Conservation (phyloP, 2,797 vertebrate genomes). For the Lepidocolaptes lacrymiger region DNA sequence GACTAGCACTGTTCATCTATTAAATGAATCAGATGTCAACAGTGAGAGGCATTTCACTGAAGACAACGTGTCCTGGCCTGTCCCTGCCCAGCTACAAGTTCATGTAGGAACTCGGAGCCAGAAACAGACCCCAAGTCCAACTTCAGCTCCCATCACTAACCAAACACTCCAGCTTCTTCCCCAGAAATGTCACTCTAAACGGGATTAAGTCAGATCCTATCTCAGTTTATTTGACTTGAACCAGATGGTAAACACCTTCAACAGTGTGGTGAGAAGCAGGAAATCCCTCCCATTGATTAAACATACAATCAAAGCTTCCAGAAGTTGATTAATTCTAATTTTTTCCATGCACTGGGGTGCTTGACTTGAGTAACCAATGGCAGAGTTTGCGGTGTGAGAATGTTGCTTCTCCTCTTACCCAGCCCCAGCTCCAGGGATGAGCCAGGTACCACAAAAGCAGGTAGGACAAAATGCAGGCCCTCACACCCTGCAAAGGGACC, state of each 20-base stretch:
- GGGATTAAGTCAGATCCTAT: slow-evolving; percentile 27
- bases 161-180: slow-evolving; percentile 41
- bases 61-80: slow-evolving; percentile 33
- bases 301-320: slow-evolving; percentile 32
- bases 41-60: background rate
- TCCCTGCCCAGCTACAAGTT: background rate
- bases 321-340: slow-evolving; percentile 13
- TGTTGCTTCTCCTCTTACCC: background rate
- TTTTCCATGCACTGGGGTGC: slow-evolving; percentile 13
- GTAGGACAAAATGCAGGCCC: background rate
- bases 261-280: slow-evolving; percentile 15
- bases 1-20: background rate
- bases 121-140: background rate
- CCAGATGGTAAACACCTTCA: slow-evolving; percentile 45
- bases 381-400: background rate
- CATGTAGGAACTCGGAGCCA: background rate
- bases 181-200: background rate
- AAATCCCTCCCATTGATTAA: slow-evolving; percentile 60
- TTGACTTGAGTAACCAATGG: background rate
- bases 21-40: slow-evolving; percentile 14
- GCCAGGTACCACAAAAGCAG: background rate
- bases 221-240: slow-evolving; percentile 50
- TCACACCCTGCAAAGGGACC: background rate
- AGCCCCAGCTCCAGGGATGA: background rate
- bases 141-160: slow-evolving; percentile 38